Conservation (phyloP, 2,113 vertebrate species). For the Oryzias javanicus region DNA sequence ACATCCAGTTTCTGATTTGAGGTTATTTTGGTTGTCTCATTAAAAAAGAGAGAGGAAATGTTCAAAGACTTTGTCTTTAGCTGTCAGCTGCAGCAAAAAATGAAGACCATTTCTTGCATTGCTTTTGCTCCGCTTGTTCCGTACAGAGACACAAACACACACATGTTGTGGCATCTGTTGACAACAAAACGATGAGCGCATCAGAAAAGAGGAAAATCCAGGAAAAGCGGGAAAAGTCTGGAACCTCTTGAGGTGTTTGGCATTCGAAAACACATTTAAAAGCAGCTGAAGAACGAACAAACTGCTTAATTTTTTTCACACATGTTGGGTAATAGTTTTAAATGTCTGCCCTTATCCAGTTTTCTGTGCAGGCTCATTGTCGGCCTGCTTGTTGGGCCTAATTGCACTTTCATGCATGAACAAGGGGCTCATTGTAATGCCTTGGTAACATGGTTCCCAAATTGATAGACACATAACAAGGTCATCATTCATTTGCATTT, state of each 20-base stretch:
- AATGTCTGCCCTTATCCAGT: conserved; percentile 33
- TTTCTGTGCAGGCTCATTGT: conserved; percentile 23
- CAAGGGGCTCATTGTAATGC: conserved; percentile 69
- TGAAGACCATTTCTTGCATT: conserved; percentile 69
- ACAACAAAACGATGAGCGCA: conserved; percentile 53
- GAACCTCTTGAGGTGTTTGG: conserved; percentile 4
- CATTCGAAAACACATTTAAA: not conserved
- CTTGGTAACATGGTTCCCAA: conserved; percentile 62
- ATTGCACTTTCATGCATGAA: conserved; percentile 51
- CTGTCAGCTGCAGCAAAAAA: conserved; percentile 31
- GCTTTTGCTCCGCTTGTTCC: conserved; percentile 50
- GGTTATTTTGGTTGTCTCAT: conserved; percentile 19
- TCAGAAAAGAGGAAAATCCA: conserved; percentile 39
- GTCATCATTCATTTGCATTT: conserved; percentile 78
- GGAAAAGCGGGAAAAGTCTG: conserved; percentile 44
- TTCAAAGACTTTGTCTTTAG: conserved; percentile 15
- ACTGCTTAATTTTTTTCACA: conserved; percentile 14
- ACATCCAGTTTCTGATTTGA: not conserved
- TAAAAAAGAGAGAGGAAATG: not conserved
- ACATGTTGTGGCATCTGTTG: conserved; percentile 59
- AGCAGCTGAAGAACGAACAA: not conserved
- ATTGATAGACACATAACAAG: conserved; percentile 75
- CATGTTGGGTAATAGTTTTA: conserved; percentile 41
- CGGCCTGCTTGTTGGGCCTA: conserved; percentile 24
- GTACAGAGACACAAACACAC: conserved; percentile 11